These are phyloP conservation scores for Brachionus plicatilis DNA, from an alignment of 1,140 invertebrate genomes.

Conservation along the genomic window DNA sequence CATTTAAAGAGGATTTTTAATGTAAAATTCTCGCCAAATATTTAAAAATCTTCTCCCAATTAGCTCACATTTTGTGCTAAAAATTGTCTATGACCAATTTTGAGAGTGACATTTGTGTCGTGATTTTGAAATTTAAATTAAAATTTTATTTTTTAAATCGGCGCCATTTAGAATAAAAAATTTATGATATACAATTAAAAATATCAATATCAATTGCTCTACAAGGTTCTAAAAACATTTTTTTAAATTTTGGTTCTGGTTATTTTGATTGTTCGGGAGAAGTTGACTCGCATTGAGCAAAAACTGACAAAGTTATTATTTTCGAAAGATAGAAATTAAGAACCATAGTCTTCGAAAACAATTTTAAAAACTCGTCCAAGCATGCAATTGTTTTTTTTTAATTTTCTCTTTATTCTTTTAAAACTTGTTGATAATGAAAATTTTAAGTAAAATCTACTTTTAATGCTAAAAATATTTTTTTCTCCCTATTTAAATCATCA, in stretches of 20 bases:
- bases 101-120: not conserved
- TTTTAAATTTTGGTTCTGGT: not conserved
- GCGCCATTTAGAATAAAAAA: too few relatives aligned
- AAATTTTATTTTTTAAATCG: not conserved
- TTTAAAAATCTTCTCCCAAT: not conserved
- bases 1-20: not conserved
- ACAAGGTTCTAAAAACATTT: not conserved
- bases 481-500: not conserved
- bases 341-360: not conserved
- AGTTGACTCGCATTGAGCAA: not conserved
- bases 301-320: constrained; percentile 16
- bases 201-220: not conserved
- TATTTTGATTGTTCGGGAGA: not conserved
- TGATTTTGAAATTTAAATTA: not conserved
- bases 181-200: not conserved
- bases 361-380: not conserved
- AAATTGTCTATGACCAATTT: too few relatives aligned
- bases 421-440: not conserved
- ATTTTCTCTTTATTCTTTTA: not conserved
- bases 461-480: not conserved
- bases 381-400: not conserved
- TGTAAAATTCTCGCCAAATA: not conserved
- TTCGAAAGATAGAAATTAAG: not conserved
- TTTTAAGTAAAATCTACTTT: not conserved
- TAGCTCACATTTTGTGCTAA: not conserved